phyloP scores from a whole-genome alignment of 2,888 invertebrate genomes.

The Dorcus parallelipipedus region DNA sequence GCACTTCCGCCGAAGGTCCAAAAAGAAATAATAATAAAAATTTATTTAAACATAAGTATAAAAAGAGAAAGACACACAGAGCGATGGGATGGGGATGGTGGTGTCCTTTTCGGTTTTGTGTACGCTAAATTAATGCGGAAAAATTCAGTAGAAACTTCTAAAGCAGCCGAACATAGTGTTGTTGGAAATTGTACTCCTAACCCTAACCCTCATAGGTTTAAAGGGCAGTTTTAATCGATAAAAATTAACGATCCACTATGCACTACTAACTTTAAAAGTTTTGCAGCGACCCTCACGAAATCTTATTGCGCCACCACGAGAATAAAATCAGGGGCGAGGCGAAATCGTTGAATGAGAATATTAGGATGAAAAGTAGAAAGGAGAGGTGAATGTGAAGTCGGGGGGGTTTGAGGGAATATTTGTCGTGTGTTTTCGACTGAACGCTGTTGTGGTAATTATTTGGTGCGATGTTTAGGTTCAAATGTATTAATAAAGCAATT shows the following conservation, averaged over 20 bases:
- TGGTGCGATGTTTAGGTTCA: not conserved
- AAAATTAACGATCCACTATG: slow-evolving; percentile 35
- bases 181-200: slow-evolving; percentile 14
- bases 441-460: not conserved
- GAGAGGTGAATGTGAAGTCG: slow-evolving; percentile 43
- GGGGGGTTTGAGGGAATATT: slow-evolving; percentile 44
- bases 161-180: slow-evolving; percentile 31
- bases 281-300: slow-evolving; percentile 55
- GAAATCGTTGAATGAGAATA: slow-evolving; percentile 43
- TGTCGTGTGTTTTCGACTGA: not conserved
- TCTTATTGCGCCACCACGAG: slow-evolving; percentile 64
- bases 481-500: no score
- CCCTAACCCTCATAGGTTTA: slow-evolving; percentile 48
- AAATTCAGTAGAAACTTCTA: slow-evolving; percentile 23
- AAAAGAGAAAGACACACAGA: no score
- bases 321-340: slow-evolving; percentile 56
- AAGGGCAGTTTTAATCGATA: slow-evolving; percentile 30
- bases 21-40: no score
- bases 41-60: no score
- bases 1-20: no score
- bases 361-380: slow-evolving; percentile 20
- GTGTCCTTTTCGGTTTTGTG: not conserved
- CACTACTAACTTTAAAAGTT: slow-evolving; percentile 37
- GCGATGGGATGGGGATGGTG: no score
- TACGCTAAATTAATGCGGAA: not conserved